Conservation (phyloP, 2,797 vertebrate species). For the Microhierax caerulescens region DNA sequence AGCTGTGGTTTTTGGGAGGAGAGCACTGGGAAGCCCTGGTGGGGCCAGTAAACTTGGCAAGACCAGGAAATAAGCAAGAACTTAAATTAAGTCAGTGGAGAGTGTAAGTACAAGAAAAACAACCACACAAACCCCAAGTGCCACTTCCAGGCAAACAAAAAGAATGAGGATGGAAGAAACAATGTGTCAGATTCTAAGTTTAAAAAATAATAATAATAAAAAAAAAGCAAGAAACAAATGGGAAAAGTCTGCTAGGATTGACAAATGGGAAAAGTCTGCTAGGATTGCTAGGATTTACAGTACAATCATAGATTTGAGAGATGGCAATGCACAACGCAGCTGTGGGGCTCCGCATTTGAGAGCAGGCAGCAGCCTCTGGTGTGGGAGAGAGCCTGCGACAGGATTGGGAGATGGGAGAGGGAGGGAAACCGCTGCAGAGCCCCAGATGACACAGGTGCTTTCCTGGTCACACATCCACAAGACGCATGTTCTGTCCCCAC, state of each 20-base stretch:
- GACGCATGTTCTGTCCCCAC: background rate
- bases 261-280: background rate
- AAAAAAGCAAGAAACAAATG: background rate
- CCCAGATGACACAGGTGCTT: rapidly evolving
- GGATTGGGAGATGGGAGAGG: background rate
- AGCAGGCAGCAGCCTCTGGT: background rate
- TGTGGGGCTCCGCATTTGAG: background rate
- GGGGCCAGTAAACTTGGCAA: conserved; percentile 21
- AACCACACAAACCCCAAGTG: conserved; percentile 36
- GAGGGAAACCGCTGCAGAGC: background rate
- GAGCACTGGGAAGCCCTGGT: conserved; percentile 3
- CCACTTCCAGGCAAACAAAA: background rate
- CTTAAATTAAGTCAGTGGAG: conserved; percentile 66
- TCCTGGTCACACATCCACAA: background rate
- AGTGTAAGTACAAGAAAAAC: conserved; percentile 37
- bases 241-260: background rate
- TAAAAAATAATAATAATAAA: too few species aligned
- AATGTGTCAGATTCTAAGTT: background rate
- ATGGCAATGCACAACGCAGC: background rate
- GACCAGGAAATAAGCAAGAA: conserved; percentile 15
- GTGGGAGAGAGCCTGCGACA: background rate
- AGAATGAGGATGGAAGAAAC: background rate
- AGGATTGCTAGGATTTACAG: conserved; percentile 32
- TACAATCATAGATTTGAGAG: background rate
- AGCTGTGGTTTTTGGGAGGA: conserved; percentile 32